Conservation (phyloP, 2,888 invertebrate genomes). For the Caenorhabditis sulstoni region DNA sequence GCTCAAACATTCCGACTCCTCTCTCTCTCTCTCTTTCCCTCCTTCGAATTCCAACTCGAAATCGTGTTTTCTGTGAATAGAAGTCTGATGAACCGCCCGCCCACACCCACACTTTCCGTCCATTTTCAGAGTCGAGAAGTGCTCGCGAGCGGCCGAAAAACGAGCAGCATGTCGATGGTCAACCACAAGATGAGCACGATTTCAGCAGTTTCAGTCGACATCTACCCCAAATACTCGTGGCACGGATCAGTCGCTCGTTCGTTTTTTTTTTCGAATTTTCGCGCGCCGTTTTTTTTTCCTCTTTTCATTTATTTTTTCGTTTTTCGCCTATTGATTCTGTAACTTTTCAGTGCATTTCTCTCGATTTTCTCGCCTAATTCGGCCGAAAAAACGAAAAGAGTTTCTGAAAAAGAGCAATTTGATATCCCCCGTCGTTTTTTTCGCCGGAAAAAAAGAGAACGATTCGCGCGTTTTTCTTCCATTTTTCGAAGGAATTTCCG, state of each 20-base stretch:
- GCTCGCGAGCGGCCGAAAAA: conserved; percentile 32
- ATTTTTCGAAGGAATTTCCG: conserved; percentile 1
- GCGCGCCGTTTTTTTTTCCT: not conserved
- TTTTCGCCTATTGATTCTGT: not conserved
- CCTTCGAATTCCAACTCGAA: conserved; percentile 2
- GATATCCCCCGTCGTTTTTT: conserved; percentile 31
- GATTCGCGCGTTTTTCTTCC: conserved; percentile 46
- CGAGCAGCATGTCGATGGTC: conserved; percentile 58
- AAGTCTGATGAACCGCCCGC: conserved; percentile 20
- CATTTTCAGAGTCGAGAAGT: conserved; percentile 48
- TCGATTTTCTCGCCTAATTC: conserved; percentile 13
- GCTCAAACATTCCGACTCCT: too few species aligned
- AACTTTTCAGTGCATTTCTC: not conserved
- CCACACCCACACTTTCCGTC: not conserved
- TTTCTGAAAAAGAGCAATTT: conserved; percentile 39
- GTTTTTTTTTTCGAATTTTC: conserved; percentile 37
- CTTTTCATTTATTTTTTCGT: not conserved
- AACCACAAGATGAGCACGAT: conserved; percentile 52
- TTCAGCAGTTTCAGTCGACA: conserved; percentile 42
- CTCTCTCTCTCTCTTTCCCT: too few species aligned
- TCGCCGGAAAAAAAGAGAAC: conserved; percentile 35
- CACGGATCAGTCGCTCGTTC: conserved; percentile 32
- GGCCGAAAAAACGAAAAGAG: conserved; percentile 1
- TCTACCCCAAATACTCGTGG: conserved; percentile 53
- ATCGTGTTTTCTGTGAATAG: conserved; percentile 28